Percentiles rank a stretch among this genome's conserved stretches.
phyloP scores from a whole-genome alignment of 2,113 vertebrate genomes.

The Podiceps cristatus region DNA sequence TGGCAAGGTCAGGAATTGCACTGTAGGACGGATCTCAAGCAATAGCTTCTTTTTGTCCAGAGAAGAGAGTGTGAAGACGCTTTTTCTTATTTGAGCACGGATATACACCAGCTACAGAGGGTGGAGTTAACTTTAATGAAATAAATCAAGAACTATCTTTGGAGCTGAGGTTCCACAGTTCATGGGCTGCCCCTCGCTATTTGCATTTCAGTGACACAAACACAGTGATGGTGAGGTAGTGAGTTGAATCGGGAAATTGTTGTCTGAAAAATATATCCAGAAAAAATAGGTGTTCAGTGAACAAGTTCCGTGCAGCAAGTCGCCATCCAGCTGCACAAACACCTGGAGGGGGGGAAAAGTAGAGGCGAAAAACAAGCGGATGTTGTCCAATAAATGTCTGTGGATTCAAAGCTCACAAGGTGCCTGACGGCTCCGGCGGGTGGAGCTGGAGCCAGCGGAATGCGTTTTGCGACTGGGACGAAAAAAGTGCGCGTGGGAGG shows the following conservation, averaged over 20 bases:
- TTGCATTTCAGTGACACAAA: background rate
- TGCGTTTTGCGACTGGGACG: fast-evolving
- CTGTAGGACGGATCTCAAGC: background rate
- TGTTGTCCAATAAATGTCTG: background rate
- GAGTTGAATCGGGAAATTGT: background rate
- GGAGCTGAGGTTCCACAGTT: background rate
- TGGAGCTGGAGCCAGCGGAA: background rate
- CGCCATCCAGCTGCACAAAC: background rate
- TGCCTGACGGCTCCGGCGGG: background rate
- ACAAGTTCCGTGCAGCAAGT: background rate
- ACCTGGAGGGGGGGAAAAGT: background rate
- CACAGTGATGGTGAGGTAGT: background rate
- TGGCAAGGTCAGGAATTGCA: background rate
- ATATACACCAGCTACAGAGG: background rate
- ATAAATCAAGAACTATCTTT: background rate
- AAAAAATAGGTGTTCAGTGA: background rate
- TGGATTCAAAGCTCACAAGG: background rate
- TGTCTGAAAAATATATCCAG: background rate
- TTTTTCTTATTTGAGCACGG: background rate
- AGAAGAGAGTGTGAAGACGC: background rate
- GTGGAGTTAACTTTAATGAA: background rate
- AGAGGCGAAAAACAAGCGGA: background rate
- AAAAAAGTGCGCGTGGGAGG: too few species aligned
- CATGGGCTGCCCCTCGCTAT: background rate
- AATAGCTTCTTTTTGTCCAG: background rate